These are phyloP conservation scores for Rhagonycha lutea DNA, from an alignment of 2,888 invertebrate genomes.

Conservation along the genomic window DNA sequence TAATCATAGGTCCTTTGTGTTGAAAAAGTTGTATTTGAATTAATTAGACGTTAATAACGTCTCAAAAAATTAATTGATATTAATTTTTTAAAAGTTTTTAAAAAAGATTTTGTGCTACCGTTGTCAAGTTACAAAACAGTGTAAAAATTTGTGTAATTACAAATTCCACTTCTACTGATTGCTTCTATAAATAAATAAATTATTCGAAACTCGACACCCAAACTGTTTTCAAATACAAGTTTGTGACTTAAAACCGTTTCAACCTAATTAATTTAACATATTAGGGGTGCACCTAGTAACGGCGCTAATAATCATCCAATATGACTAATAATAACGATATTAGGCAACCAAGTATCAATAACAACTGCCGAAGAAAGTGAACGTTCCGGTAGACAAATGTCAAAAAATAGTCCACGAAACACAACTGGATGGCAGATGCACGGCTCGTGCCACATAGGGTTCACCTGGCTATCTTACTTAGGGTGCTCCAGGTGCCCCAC, in stretches of 20 bases:
- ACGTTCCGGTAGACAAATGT: slow-evolving; percentile 39
- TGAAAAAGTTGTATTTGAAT: no score
- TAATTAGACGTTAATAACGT: no score
- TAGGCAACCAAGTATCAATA: slow-evolving; percentile 22
- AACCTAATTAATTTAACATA: neutral
- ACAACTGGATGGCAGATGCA: slow-evolving; percentile 44
- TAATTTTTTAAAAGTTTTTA: no score
- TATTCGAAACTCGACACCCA: neutral
- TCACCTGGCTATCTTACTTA: slow-evolving; percentile 47
- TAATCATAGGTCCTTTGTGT: no score
- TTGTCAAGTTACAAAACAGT: neutral
- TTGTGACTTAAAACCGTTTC: neutral
- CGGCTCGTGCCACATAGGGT: slow-evolving; percentile 41
- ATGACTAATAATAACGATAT: slow-evolving; percentile 15
- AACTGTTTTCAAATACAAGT: neutral
- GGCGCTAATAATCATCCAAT: neutral
- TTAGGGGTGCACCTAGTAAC: neutral
- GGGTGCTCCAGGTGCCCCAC: slow-evolving; percentile 47
- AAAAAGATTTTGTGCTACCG: neutral
- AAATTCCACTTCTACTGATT: neutral
- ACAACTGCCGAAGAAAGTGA: slow-evolving; percentile 32
- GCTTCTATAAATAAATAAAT: neutral
- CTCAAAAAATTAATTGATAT: no score
- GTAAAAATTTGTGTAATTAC: neutral
- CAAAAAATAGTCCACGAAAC: slow-evolving; percentile 39